phyloP scores from a whole-genome alignment of 2,797 vertebrate genomes.

The Sebastes cheni region DNA sequence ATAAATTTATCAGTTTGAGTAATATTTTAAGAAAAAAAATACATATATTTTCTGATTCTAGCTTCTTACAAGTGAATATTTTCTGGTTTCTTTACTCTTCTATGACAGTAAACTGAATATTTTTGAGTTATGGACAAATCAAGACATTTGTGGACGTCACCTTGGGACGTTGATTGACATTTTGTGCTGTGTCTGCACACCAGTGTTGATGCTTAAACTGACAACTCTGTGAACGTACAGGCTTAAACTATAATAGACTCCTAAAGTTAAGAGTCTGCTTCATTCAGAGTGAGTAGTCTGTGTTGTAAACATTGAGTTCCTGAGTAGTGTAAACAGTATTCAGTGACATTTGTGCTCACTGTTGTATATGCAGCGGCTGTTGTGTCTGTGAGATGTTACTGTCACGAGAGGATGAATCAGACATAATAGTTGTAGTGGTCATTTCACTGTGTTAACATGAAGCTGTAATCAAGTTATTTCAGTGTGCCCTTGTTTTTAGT shows the following conservation, averaged over 20 bases:
- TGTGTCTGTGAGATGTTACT: not conserved
- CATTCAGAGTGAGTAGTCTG: not conserved
- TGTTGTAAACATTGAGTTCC: not conserved
- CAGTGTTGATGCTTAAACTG: not conserved
- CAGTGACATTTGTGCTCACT: not conserved
- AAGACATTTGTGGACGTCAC: too few relatives aligned
- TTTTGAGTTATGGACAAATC: too few relatives aligned
- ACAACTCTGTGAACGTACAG: not conserved
- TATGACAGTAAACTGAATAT: too few relatives aligned
- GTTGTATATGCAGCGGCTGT: not conserved
- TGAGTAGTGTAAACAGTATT: not conserved
- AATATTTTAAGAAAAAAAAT: too few relatives aligned
- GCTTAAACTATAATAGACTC: not conserved
- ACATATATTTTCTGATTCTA: too few relatives aligned
- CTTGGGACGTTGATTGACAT: too few relatives aligned
- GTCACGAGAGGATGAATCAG: constrained; percentile 2
- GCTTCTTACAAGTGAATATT: too few relatives aligned
- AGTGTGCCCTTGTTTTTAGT: not conserved
- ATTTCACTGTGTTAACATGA: not conserved
- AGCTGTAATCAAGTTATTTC: not conserved
- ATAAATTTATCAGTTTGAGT: too few relatives aligned
- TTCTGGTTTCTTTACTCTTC: too few relatives aligned
- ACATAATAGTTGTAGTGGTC: not conserved
- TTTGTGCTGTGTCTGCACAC: too few relatives aligned
- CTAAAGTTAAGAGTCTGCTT: not conserved